Base-by-base conservation (phyloP, 2,113 vertebrate species). In the Choloepus hoffmanni region DNA sequence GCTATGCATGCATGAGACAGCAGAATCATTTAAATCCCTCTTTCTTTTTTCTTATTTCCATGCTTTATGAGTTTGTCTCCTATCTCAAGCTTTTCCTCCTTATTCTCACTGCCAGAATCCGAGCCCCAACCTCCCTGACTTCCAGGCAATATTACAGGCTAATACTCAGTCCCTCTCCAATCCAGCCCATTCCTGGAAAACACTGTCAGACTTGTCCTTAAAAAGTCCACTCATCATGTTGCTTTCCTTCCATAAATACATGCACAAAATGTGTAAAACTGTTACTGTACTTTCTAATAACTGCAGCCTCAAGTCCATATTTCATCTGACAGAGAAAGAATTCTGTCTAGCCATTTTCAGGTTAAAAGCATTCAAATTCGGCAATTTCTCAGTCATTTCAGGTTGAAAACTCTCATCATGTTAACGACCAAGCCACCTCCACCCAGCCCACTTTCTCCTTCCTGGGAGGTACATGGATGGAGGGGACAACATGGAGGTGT, bases 111-210 rank as follows among this genome's bases (percentile, higher is more conserved):
- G 19, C 16, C 63, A n/a, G 53, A 89, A 48, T 63, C 13, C 60
- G 53, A 68, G 0, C 18, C 2, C 24, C 1, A 24, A 3, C 2
- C 30, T 28, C 55, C 10, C 0, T 3, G 50, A 43, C 26, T 60
- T 30, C 28, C 30, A 55, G 53, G 18, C 15, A 16, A 0, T 21
- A 12, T 60, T 94, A 55, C 5, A n/a, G 45, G 2, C 81, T 65
- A 26, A 24, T 77, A 6, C 58, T 33, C 14, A 10, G 40, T 13
- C 45, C 19, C 7, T 45, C 15, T 77, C 48, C 2, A 43, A 23
- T 36, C 21, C 13, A 14, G 2, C 12, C 14, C 4, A 36, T 36
- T 55, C 7, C 40, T 81, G n/a, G 53, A 55, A 60, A 58, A 85
- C 43, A 7, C 30, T 33, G 19, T 40, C 36, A 24, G 28, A 40